Base-by-base conservation (phyloP, 2,797 vertebrate genomes). In the Urosaurus nigricauda region DNA sequence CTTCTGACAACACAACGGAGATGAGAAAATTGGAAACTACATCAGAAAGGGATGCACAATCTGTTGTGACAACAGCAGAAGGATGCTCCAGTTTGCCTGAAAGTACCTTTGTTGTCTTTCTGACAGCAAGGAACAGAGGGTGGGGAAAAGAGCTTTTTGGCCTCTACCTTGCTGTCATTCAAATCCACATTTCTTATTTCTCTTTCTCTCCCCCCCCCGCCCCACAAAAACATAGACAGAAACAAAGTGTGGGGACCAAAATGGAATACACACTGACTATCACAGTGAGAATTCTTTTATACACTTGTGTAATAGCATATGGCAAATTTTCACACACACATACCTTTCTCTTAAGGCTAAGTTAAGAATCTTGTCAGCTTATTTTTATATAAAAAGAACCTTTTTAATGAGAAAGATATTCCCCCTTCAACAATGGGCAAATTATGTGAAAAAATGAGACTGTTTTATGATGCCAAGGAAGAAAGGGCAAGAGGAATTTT, bases 61-160 rank as follows among this genome's bases (percentile, higher is more conserved):
- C 94, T 98, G 96, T 97, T 97, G 95, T 98, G 98, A 97, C 97
- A 97, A 97, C 94, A 97, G 92, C 91, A 93, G 91, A 92, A 96
- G 94, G 96, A 96, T 93, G 95, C 93, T 92, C 93, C 95, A 96
- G 92, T 94, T 90, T 88, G 86, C 92, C 94, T 95, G 96, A 96
- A 96, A 92, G 88, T 84, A 93, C 94, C 94, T 96, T 93, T 93
- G 92, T 93, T 93, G 83, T 92, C 85, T 94, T 93, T 90, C 90
- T 94, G 91, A 92, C 93, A 94, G 87, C 68, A 51, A 58, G 73
- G 47, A 81, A 93, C 85, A 91, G 94, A 94, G 92, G 91, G 92
- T 87, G 79, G 92, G 70, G 81, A 90, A 91, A 0, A 0, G 51
- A 79, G 79, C 56, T 40, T 35, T 9, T 89, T 75, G 84, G 89